These are phyloP conservation scores for Petrocephalus schoutedeni DNA, from an alignment of 2,797 vertebrate species.

Conservation along the genomic window DNA sequence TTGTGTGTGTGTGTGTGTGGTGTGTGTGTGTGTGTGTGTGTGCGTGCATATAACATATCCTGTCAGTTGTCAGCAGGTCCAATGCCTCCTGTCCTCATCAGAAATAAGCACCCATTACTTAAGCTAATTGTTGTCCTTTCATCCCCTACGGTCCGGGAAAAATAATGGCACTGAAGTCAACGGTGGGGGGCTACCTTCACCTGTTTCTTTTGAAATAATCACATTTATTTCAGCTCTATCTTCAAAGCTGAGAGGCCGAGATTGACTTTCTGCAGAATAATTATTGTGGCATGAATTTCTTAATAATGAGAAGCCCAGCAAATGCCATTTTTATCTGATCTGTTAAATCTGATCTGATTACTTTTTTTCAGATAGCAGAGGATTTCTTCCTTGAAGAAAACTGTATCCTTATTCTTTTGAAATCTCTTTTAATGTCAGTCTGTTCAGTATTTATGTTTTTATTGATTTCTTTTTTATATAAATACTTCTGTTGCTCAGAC, in stretches of 20 bases:
- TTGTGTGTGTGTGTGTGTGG: too few relatives aligned
- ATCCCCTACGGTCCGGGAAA: not conserved
- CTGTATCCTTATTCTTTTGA: constrained; percentile 79
- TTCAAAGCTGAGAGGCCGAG: not conserved
- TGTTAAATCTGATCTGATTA: not conserved
- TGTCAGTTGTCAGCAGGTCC: not conserved
- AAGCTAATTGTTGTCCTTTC: not conserved
- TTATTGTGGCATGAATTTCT: not conserved
- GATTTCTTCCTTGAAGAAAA: constrained; percentile 83
- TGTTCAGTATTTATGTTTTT: not conserved
- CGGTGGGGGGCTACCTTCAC: not conserved
- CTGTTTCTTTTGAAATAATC: not conserved
- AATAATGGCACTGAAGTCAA: not conserved
- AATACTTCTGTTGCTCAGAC: not conserved
- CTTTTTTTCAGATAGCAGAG: constrained; percentile 79
- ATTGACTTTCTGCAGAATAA: not conserved
- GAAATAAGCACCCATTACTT: not conserved
- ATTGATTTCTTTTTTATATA: not conserved
- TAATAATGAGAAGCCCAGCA: not conserved
- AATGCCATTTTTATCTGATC: not conserved
- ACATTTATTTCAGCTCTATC: not conserved
- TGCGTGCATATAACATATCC: not conserved
- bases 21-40: too few relatives aligned
- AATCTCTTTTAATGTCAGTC: not conserved
- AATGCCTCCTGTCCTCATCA: not conserved